Base-by-base conservation (phyloP, 2,888 invertebrate genomes). In the Yponomeuta evonymella region DNA sequence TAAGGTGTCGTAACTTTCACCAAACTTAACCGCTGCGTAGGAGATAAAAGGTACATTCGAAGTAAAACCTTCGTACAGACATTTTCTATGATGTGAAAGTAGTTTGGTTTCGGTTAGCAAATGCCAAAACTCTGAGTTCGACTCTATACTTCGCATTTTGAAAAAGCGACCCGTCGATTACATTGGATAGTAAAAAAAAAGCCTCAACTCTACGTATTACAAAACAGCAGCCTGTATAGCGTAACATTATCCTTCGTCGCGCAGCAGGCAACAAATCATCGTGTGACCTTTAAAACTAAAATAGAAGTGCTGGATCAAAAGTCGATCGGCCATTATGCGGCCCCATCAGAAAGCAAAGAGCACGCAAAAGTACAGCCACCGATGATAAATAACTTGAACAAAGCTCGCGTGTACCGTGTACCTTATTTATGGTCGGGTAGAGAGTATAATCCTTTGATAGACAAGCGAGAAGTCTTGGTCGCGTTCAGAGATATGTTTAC, bases 301-400 rank as follows among this genome's bases (percentile, higher is more conserved):
- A 81, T 79, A 82, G 78, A 78, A 74, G 74, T 76, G 76, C 73
- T 76, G 75, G 77, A 81, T 78, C 80, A 78, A 76, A 76, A 75
- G 75, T 73, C 73, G 76, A 79, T 79, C 77, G 78, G 80, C 78
- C 77, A 80, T 80, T 77, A 81, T 76, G 74, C 75, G 73, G 75
- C 51, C 51, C 51, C 51, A 51, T 51, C 51, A 51, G 51, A 51
- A 51, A 51, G 51, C 51, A 51, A 51, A 51, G 51, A 51, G 51
- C 51, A 51, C 15, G 51, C 51, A 51, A 51, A 51, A 51, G 51
- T 15, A 51, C 51, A 51, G 51, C 51, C 51, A 51, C 51, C 51
- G 51, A 51, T 51, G 51, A 51, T 51, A 51, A 51, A 51, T 51
- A 51, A 51, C 51, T 51, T 15, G 51, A 12, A 15, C 51, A 51